These are phyloP conservation scores for Isurus oxyrinchus DNA, from an alignment of 2,113 vertebrate genomes.

Conservation along the genomic window DNA sequence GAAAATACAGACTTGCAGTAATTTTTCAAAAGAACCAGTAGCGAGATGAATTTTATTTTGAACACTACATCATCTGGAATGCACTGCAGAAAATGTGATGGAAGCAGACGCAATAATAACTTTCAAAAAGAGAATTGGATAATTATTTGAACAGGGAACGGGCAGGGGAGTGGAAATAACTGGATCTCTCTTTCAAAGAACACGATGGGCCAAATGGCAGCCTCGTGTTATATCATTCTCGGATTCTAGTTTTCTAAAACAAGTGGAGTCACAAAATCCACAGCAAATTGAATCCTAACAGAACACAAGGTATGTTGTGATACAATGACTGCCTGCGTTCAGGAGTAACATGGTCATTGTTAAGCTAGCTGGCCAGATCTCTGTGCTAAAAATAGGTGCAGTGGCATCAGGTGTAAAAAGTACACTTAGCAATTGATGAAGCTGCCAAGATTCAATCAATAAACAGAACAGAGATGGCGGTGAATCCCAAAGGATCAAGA, in stretches of 20 bases:
- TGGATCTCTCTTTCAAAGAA: not conserved
- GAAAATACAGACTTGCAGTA: not conserved
- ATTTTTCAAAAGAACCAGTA: not conserved
- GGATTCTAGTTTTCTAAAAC: not conserved
- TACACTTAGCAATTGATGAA: constrained; percentile 7
- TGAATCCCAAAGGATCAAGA: not conserved
- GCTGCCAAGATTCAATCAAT: not conserved
- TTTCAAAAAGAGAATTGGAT: not conserved
- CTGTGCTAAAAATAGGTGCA: not conserved
- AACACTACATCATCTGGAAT: not conserved
- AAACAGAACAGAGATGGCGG: not conserved
- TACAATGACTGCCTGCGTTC: not conserved
- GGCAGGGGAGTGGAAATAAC: not conserved
- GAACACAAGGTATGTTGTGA: not conserved
- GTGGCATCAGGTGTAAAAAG: not conserved
- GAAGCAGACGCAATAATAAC: not conserved
- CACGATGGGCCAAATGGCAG: too few relatives aligned
- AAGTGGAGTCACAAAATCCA: not conserved
- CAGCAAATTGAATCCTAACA: not conserved
- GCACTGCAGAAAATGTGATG: not conserved
- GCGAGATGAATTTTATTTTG: not conserved
- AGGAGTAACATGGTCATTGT: not conserved
- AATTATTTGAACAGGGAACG: not conserved
- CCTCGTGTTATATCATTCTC: not conserved
- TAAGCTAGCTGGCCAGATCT: not conserved